Evolutionary conservation across 2,888 invertebrate genomes (phyloP).

Genomic region (Tanytarsus gracilentus): DNA sequence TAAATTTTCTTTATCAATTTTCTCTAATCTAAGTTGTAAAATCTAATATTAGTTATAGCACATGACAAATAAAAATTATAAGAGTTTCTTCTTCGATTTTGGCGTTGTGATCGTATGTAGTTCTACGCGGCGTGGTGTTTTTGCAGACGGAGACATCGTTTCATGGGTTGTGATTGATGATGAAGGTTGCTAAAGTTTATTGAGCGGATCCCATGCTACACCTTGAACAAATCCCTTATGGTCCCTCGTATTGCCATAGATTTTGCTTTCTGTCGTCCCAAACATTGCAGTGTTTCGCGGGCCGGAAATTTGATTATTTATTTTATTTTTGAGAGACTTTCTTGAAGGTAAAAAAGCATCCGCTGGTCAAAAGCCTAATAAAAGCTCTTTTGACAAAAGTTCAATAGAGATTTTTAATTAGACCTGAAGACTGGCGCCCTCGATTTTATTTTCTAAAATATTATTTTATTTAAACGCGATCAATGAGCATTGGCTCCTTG

Average conservation of each 20-base stretch:
- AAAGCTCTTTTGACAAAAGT: too few relatives aligned
- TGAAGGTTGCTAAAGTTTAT: constrained; percentile 72
- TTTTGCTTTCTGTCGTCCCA: constrained; percentile 76
- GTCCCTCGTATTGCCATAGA: constrained; percentile 58
- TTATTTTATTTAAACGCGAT: too few relatives aligned
- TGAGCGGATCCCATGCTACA: constrained; percentile 86
- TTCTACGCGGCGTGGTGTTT: constrained; percentile 57
- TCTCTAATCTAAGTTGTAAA: background rate
- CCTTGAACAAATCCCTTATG: constrained; percentile 97
- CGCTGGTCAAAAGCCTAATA: too few relatives aligned
- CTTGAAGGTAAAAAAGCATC: too few relatives aligned
- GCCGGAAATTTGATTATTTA: constrained; percentile 66
- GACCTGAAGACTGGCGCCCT: too few relatives aligned
- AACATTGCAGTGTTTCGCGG: constrained; percentile 88
- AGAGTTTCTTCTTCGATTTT: constrained; percentile 54
- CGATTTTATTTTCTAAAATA: too few relatives aligned
- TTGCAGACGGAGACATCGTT: constrained; percentile 33
- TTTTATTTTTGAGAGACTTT: too few relatives aligned
- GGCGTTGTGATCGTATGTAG: constrained; percentile 72
- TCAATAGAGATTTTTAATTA: too few relatives aligned
- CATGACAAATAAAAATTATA: constrained; percentile 24
- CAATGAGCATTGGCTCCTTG: too few relatives aligned
- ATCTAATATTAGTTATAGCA: background rate
- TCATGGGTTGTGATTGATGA: constrained; percentile 49
- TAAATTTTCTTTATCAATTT: background rate